phyloP scores from a whole-genome alignment of 2,113 vertebrate genomes.

The Ammospiza nelsoni region DNA sequence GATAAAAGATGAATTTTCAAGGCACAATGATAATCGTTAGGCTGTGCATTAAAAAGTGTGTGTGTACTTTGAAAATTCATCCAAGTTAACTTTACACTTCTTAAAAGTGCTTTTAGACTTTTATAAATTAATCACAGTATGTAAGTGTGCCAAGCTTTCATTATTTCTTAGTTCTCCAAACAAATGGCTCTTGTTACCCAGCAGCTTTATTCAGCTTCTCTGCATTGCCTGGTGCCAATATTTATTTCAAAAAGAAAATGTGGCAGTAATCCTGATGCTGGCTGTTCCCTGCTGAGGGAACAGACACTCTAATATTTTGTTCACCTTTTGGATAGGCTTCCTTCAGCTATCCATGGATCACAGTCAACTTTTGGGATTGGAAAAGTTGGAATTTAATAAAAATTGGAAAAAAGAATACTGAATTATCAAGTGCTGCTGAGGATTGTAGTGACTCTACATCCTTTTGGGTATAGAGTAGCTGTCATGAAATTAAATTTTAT shows the following conservation, averaged over 20 bases:
- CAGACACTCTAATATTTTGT: background rate
- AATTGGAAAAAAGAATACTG: background rate
- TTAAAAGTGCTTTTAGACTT: background rate
- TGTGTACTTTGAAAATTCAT: background rate
- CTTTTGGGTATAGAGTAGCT: background rate
- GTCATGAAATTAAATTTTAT: background rate
- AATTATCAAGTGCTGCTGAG: background rate
- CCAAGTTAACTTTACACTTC: background rate
- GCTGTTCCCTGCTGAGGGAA: background rate
- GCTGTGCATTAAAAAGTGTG: background rate
- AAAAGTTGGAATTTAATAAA: background rate
- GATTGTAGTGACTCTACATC: background rate
- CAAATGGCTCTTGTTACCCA: slow-evolving; percentile 13
- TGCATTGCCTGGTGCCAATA: background rate
- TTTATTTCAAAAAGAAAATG: slow-evolving; percentile 15
- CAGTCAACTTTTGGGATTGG: background rate
- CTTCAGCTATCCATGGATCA: background rate
- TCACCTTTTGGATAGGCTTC: background rate
- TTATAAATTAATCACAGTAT: background rate
- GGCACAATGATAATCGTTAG: background rate
- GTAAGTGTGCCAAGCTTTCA: background rate
- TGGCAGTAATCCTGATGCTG: background rate
- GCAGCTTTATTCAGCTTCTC: slow-evolving; percentile 14
- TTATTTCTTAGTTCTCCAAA: background rate
- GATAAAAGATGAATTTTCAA: background rate